Base-by-base conservation (phyloP, 1,140 invertebrate species). In the Gonatopus flavifemur region DNA sequence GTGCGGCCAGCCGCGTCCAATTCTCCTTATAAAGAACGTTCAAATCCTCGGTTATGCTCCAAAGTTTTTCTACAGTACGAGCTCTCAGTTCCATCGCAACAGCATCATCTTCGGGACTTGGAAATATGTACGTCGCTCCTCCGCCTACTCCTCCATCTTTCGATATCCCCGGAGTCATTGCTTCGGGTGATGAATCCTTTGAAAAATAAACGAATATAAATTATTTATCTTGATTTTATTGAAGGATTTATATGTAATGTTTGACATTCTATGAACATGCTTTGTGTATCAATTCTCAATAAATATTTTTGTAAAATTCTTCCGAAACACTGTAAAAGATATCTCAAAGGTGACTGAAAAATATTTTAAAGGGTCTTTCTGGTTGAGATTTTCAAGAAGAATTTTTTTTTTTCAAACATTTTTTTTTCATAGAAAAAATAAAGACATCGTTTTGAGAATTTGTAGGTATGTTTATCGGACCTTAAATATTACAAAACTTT, bases 1-100 rank as follows among this genome's bases (percentile, higher is more conserved):
- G 84, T 22, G 89, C 83, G 16, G 90, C 86, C 49, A 94, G 64
- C 48, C 88, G 83, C 1, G 93, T 96, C 94, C 93, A 97, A 74
- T 97, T 96, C 58, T 94, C 91, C 62, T 92, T 90, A 72, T 96
- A 95, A 10, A 97, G 78, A 54, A 96, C 94, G 68, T 96, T 96
- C 12, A 97, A 82, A 67, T 92, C 88, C 72, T 95, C 91, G 0
- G 94, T 96, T 55, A 96, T 93, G 36, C 90, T 90, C 94, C 94
- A 97, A 21, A 96, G 78, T 15, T 85, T 84, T 68, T 89, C 88
- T 0, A 93, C 89, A 1, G 89, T 91, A 57, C 78, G 72, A 0
- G 77, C 65, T 13, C 82, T 67, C 31, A 83, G 59, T 35, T 76
- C 70, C 21, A 69, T 64, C 7, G 74, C 67, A 5, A 59, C 46